Evolutionary conservation across 2,888 invertebrate genomes (phyloP), one percentile per base, ranked within the genome.

Genomic region (Cephalotes varians): DNA sequence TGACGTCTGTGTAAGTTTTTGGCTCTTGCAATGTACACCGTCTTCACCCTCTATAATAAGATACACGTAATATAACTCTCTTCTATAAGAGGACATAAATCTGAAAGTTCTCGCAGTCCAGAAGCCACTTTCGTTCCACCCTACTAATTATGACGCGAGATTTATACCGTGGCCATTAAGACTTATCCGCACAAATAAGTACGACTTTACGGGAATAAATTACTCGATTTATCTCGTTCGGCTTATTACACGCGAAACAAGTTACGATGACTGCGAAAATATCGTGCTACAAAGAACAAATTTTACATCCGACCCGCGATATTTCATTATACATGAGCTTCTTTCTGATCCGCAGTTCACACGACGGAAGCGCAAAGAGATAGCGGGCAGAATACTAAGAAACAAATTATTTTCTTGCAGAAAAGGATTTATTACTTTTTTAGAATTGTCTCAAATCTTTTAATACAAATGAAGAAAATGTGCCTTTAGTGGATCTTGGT

Each of bases 31-130:
- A 31, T 15, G 15, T 51, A 69, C 69, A 25, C 21, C 18, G 21
- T 34, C 37, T 12, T 44, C 40, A 28, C 62, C 72, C 25, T 64
- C 37, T 85, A 60, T 77, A 82, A 80, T 71, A 67, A 77, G 83
- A 82, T 82, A 81, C 76, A 67, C 79, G 82, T 82, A 85, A 86
- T 86, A 82, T 86, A 82, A 86, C 82, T 85, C 81, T 69, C 67
- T 31, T 49, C 31, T 49, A 1, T 58, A 71, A 73, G 74, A 56
- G 76, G 74, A 76, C 82, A 74, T 86, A 82, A 85, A 86, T 82
- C 81, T 81, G 64, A 67, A 85, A 86, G 79, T 85, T 86, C 49
- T 54, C 47, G 62, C 67, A 54, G 65, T 81, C 58, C 64, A 81
- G 62, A 64, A 82, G 77, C 84, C 81, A 73, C 79, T 85, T 84